These are phyloP conservation scores for Silurus lanzhouensis DNA, from an alignment of 2,797 vertebrate genomes.

Conservation along the genomic window DNA sequence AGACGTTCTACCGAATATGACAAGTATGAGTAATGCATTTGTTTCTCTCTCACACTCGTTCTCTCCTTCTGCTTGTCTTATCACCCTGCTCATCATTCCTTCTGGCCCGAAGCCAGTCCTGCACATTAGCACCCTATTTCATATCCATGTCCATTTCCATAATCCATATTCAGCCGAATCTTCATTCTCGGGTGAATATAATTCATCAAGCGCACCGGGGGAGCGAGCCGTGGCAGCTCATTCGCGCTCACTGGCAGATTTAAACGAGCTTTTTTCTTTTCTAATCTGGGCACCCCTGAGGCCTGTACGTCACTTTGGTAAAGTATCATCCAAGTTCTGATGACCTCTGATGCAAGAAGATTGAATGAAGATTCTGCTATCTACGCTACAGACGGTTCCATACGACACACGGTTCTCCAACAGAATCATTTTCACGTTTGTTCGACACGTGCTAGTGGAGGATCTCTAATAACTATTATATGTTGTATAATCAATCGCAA, in stretches of 20 bases:
- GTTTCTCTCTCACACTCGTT: conserved; percentile 1
- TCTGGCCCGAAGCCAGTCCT: conserved; percentile 33
- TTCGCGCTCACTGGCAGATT: conserved; percentile 38
- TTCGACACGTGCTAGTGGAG: too few relatives aligned
- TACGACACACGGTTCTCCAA: neutral
- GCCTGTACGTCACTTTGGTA: conserved; percentile 24
- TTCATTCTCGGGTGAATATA: conserved; percentile 61
- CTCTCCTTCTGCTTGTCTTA: conserved; percentile 38
- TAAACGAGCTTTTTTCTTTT: conserved; percentile 51
- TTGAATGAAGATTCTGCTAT: neutral
- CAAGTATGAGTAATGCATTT: neutral
- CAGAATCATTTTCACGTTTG: too few relatives aligned
- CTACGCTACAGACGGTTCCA: neutral
- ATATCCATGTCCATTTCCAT: conserved; percentile 59
- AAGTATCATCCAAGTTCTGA: conserved; percentile 19
- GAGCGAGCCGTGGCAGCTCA: conserved; percentile 48
- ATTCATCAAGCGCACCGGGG: conserved; percentile 66
- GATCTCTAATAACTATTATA: too few relatives aligned
- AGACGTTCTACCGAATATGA: neutral
- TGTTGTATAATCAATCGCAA: neutral
- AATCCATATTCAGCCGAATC: conserved; percentile 55
- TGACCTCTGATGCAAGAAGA: conserved; percentile 7
- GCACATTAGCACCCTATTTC: conserved; percentile 57
- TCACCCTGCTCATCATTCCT: conserved; percentile 46
- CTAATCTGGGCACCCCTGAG: conserved; percentile 21